Evolutionary conservation across 2,888 invertebrate genomes (phyloP), one percentile per base, ranked within the genome.

Genomic region (Calameuta pallipes): DNA sequence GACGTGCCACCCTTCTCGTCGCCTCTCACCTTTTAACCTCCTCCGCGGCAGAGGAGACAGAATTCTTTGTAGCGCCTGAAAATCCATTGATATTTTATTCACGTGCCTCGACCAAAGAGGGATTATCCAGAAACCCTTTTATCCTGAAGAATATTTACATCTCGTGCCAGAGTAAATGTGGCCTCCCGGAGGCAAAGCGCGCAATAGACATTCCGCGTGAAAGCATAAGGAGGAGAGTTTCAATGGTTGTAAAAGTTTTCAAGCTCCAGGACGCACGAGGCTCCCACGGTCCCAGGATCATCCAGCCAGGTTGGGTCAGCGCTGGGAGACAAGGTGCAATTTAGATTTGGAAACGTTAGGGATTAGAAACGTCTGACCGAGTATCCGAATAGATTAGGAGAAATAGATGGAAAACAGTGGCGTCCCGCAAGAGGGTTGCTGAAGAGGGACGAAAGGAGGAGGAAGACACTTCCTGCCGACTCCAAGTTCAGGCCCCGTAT

Each of bases 401-500:
- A 56, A 56, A 56, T 56, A 6, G 56, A 56, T 56, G 56, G 23
- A 56, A 56, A 56, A 56, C 56, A 56, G 56, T 56, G 56, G 23
- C 23, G 23, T 23, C 23, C 56, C 23, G 23, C 56, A 56, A 23
- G 56, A 23, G 56, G 56, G 56, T 56, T 56, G 56, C 56, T 0
- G 23, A 56, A 6, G 56, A 56, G 41, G 23, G 23, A 56, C 6
- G 41, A 2, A 56, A 9, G 23, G 23, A 56, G 23, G 2, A 23
- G 23, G 56, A 56, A 56, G 56, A 23, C 23, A 23, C 56, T 9
- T 71, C 71, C 71, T 12, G 12, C 6, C 31, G 71, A 34, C 31
- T 1, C 31, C 82, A 75, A 82, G 79, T 81, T 79, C 36, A 78
- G 76, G 75, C 79, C 80, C 80, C 80, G 77, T 82, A 84, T 82